Evolutionary conservation across 2,888 invertebrate species (phyloP).

Genomic region (Ectemnius lituratus): DNA sequence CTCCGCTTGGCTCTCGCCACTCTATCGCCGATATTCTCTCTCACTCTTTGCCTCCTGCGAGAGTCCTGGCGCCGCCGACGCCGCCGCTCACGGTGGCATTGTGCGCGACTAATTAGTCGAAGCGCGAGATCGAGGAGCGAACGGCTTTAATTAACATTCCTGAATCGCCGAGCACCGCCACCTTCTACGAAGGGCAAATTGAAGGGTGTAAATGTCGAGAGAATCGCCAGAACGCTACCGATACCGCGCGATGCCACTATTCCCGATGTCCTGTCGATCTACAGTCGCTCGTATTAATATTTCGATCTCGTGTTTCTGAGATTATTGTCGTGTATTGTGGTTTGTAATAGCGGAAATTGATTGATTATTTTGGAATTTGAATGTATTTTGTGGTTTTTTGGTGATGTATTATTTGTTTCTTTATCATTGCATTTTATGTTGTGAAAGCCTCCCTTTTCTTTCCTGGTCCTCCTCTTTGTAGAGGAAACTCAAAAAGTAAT

Average conservation of each 20-base stretch:
- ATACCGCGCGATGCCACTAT: constrained; percentile 11
- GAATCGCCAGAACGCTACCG: constrained; percentile 65
- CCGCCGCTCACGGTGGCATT: constrained; percentile 70
- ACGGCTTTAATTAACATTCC: constrained; percentile 78
- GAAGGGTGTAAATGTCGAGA: constrained; percentile 75
- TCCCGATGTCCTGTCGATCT: too few relatives aligned
- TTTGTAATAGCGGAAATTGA: too few relatives aligned
- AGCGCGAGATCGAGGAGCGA: constrained; percentile 76
- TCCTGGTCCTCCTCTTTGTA: too few relatives aligned
- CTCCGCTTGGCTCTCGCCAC: constrained; percentile 45
- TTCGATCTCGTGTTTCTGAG: too few relatives aligned
- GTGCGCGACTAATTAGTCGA: constrained; percentile 77
- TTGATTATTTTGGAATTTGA: too few relatives aligned
- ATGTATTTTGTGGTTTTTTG: too few relatives aligned
- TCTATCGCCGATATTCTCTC: constrained; percentile 44
- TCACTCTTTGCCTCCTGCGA: constrained; percentile 22
- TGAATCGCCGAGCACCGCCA: constrained; percentile 69
- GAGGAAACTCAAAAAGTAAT: too few relatives aligned
- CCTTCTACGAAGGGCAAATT: constrained; percentile 72
- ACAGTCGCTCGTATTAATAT: too few relatives aligned
- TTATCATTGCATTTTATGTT: too few relatives aligned
- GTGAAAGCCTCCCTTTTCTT: too few relatives aligned
- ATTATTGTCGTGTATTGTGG: too few relatives aligned
- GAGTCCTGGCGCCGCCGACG: constrained; percentile 11
- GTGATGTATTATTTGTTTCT: too few relatives aligned